Evolutionary conservation across 2,113 vertebrate genomes (phyloP), one percentile per base, ranked within the genome.

Genomic region (Rutilus rutilus): DNA sequence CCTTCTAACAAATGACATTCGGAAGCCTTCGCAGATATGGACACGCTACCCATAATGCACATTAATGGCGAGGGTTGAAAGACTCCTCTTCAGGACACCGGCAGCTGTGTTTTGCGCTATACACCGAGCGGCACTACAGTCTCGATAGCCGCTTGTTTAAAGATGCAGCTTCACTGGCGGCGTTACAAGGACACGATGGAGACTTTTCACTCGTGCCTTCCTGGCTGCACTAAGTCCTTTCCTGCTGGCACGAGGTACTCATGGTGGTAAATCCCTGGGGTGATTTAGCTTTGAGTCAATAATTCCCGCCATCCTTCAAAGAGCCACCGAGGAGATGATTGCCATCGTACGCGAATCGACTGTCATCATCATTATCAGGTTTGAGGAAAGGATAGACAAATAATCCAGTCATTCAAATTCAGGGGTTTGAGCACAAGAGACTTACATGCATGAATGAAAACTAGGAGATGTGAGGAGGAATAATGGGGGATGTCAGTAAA

Each of bases 61-160:
- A 91, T 92, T 92, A 88, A 94, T 82, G 85, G 88, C 78, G 85
- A 19, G 81, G 67, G 86, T 85, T 91, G 90, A 94, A 92, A 92
- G 93, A 71, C 14, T 89, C 39, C 73, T 84, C 89, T 93, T 88
- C 92, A 30, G 64, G 78, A 81, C 50, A 71, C 2, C 45, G 67
- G 86, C 93, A 95, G 93, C 94, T 95, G 93, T 67, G 86, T 15
- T 79, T 42, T 54, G 59, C 2, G 39, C 82, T 64, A 86, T 81
- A 86, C 75, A 73, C 83, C 89, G 86, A 86, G 89, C 74, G 36
- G 88, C 89, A 90, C 90, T 54, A 81, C 74, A 69, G 57, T 54
- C 73, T 79, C n/a, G 21, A 82, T 86, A 80, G 47, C 81, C 82
- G 54, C 89, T 87, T 83, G 67, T 88, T 88, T 80, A 57, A 89